Percentiles rank a stretch among this genome's conserved stretches.
Evolutionary conservation across 2,888 invertebrate genomes (phyloP).

Genomic region (Drosophila leonis): DNA sequence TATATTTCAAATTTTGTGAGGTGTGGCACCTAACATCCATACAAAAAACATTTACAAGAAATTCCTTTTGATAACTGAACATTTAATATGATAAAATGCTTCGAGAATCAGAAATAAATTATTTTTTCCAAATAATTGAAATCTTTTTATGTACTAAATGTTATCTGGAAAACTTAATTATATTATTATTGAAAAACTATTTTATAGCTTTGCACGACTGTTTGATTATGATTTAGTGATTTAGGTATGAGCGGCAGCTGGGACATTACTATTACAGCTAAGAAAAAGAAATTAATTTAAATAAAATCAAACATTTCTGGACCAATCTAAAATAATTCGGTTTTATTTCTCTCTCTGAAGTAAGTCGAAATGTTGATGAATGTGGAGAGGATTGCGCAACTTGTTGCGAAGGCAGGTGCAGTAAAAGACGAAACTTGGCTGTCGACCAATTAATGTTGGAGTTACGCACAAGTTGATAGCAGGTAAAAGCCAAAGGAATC

Average conservation of each 20-base stretch:
- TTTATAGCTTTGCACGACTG: background rate
- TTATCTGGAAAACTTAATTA: too few species aligned
- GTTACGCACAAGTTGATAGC: slow-evolving; percentile 57
- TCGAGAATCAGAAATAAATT: too few species aligned
- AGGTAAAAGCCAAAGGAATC: background rate
- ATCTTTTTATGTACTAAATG: too few species aligned
- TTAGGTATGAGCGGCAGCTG: background rate
- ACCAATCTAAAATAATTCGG: background rate
- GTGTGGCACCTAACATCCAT: too few species aligned
- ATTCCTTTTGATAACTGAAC: too few species aligned
- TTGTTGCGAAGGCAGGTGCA: background rate
- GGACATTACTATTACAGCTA: too few species aligned
- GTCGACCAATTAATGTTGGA: slow-evolving; percentile 53
- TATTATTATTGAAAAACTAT: background rate
- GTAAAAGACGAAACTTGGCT: slow-evolving; percentile 24
- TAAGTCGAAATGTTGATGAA: background rate
- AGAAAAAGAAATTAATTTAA: too few species aligned
- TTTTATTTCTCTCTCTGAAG: background rate
- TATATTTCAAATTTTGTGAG: too few species aligned
- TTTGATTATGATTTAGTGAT: background rate
- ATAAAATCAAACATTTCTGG: background rate
- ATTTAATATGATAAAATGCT: too few species aligned
- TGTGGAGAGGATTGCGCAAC: background rate
- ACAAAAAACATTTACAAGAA: too few species aligned
- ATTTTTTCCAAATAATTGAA: too few species aligned